These are phyloP conservation scores for Otolemur garnettii DNA, from an alignment of 2,113 vertebrate genomes.

Conservation along the genomic window DNA sequence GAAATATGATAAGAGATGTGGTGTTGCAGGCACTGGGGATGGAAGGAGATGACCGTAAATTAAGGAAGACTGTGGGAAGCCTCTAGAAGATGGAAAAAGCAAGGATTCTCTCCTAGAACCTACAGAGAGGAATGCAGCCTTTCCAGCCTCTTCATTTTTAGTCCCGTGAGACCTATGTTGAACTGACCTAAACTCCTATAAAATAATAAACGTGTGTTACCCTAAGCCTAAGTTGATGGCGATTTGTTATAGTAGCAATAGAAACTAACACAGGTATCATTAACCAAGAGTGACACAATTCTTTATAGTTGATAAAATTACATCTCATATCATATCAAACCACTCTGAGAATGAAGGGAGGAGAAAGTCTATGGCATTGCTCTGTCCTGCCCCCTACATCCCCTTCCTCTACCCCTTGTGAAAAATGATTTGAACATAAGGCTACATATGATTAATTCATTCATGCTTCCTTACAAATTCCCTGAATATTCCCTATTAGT, in stretches of 20 bases:
- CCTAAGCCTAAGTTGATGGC: neutral
- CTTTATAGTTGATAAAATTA: neutral
- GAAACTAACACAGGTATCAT: neutral
- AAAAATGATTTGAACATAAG: slow-evolving; percentile 10
- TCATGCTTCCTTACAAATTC: neutral
- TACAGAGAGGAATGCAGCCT: neutral
- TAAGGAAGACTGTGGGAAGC: neutral
- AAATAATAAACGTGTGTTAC: neutral
- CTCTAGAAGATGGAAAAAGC: neutral
- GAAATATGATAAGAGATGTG: neutral
- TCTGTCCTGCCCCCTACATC: neutral
- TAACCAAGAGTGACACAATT: neutral
- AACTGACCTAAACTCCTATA: neutral
- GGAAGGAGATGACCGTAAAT: neutral
- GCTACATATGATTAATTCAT: neutral
- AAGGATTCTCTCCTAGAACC: neutral
- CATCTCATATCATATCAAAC: neutral
- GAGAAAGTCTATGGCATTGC: neutral
- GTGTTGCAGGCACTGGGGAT: neutral
- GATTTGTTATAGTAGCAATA: neutral
- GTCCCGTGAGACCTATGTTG: neutral
- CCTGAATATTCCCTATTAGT: neutral
- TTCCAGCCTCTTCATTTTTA: neutral
- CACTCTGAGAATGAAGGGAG: neutral
- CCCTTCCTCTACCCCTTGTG: neutral